A percentile compares a stretch with the other conserved stretches of the same genome.
Evolutionary conservation across 2,888 invertebrate species (phyloP).

Genomic region (Tenodera sinensis): DNA sequence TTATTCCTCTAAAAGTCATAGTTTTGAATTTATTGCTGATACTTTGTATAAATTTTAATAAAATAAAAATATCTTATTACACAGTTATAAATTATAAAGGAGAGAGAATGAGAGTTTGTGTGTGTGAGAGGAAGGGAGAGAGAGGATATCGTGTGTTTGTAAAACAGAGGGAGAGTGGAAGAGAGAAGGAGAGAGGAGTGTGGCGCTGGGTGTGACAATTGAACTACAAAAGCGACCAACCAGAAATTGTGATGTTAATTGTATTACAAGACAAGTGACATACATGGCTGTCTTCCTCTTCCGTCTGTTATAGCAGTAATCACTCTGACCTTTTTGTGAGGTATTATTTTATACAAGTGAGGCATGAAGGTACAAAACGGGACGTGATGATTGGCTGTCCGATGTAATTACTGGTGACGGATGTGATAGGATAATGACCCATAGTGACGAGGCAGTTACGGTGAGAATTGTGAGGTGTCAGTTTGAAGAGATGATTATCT

Average conservation of each 20-base stretch:
- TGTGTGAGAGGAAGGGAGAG: too few species aligned
- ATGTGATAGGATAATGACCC: slow-evolving; percentile 25
- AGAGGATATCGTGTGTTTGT: too few species aligned
- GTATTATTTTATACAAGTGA: neutral
- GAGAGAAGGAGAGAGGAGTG: neutral
- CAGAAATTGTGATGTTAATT: neutral
- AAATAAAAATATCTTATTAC: too few species aligned
- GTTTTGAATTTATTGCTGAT: too few species aligned
- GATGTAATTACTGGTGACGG: slow-evolving; percentile 19
- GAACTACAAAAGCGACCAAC: neutral
- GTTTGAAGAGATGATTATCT: slow-evolving; percentile 11
- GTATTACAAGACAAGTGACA: neutral
- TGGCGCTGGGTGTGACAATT: neutral
- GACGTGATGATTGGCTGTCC: slow-evolving; percentile 19
- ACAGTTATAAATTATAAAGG: too few species aligned
- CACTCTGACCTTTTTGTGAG: neutral
- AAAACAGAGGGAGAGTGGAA: too few species aligned
- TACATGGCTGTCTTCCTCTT: neutral
- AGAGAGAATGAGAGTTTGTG: too few species aligned
- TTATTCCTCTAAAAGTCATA: too few species aligned
- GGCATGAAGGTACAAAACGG: neutral
- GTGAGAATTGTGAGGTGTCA: slow-evolving; percentile 13
- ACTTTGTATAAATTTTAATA: too few species aligned
- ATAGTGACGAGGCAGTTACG: slow-evolving; percentile 14
- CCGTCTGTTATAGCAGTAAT: neutral